Evolutionary conservation across 1,140 invertebrate species (phyloP).

Genomic region (Trichonephila clavipes): DNA sequence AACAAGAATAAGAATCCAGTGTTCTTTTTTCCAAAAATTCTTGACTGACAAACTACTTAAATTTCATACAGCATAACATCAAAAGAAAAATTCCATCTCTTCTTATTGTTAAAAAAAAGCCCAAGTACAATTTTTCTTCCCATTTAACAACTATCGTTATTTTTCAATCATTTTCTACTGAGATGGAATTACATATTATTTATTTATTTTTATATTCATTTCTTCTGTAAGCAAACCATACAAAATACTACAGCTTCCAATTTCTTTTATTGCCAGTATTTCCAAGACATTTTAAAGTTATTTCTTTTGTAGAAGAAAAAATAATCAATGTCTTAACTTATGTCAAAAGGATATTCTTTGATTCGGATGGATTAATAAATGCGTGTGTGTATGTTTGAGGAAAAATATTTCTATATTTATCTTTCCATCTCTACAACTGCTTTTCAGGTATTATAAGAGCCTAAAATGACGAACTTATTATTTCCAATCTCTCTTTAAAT

Average conservation of each 20-base stretch:
- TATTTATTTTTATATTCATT: not conserved
- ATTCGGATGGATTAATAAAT: not conserved
- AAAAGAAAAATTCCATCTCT: not conserved
- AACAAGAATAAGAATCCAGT: too few species aligned
- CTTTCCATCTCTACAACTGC: not conserved
- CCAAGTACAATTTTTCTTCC: not conserved
- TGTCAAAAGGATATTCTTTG: not conserved
- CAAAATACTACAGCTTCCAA: not conserved
- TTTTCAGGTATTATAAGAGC: too few species aligned
- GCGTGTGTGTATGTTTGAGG: not conserved
- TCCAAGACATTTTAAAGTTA: not conserved
- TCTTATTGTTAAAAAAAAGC: not conserved
- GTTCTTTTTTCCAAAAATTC: not conserved
- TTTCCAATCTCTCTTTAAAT: too few species aligned
- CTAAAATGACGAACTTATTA: too few species aligned
- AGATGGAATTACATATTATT: not conserved
- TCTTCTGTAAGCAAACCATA: not conserved
- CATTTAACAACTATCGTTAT: conserved; percentile 23
- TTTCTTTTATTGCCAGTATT: not conserved
- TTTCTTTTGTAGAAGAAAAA: not conserved
- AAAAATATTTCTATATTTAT: not conserved
- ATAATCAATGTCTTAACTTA: not conserved
- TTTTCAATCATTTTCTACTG: conserved; percentile 10
- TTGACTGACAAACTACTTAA: not conserved
- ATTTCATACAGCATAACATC: not conserved